Evolutionary conservation across 2,797 vertebrate genomes (phyloP), one percentile per base, ranked within the genome.

Genomic region (Acropternis orthonyx): DNA sequence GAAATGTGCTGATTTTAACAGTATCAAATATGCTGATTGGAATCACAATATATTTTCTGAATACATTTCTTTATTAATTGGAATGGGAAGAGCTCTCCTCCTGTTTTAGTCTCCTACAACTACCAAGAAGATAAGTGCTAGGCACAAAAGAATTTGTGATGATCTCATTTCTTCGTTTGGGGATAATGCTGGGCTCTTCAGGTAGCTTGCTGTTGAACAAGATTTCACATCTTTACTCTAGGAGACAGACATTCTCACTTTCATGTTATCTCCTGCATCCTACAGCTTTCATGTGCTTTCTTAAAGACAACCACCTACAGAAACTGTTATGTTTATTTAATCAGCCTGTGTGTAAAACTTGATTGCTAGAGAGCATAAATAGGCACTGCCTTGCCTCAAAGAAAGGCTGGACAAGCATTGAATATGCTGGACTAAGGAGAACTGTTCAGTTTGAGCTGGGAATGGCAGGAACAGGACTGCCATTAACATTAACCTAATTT

Each of bases 301-400:
- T 66, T 69, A 58, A 88, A 71, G 67, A 77, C 61, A 95, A 51
- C 71, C 67, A 83, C 52, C 68, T 71, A 72, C 72, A 82, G 86
- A 91, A 91, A 79, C 27, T 61, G 49, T 58, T 87, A 76, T 55
- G 48, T 87, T 95, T 94, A 88, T 92, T 96, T 91, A 85, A 76
- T 87, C 73, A 90, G 19, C 28, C 43, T 49, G 16, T 21, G 39
- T 80, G 22, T 49, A 87, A 85, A 66, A 46, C n/a, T 22, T 36
- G 32, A 74, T 79, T 65, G 12, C 49, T 59, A 74, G 22, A 77
- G 56, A 89, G 39, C 9, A 14, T 27, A 62, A 92, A 79, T 59
- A 89, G 52, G 26, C 20, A 75, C n/a, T 2, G 1, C 12, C 55
- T 66, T 21, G 44, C 56, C 37, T 67, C 51, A 78, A 46, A 89